These are phyloP conservation scores for Gracilinanus agilis DNA, from an alignment of 2,113 vertebrate species.

Conservation along the genomic window DNA sequence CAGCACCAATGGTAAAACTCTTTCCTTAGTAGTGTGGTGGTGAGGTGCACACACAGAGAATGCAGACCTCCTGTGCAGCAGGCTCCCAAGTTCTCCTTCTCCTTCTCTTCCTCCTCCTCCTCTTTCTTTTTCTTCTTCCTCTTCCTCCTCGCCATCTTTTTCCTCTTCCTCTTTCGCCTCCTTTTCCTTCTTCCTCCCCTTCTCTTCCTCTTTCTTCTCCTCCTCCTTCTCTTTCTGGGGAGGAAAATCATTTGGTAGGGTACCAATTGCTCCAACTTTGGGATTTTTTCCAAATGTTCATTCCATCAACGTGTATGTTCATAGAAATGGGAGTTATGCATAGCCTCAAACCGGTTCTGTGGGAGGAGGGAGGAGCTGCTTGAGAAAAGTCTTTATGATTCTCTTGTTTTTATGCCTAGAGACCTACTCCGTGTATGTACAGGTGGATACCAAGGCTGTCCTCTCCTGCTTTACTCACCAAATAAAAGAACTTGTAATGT, in stretches of 20 bases:
- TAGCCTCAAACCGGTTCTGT: neutral
- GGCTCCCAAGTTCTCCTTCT: neutral
- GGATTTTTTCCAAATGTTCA: neutral
- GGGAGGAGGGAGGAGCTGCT: neutral
- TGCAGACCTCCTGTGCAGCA: neutral
- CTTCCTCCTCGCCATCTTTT: no score
- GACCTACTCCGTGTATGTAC: rapidly evolving
- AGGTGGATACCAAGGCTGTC: neutral
- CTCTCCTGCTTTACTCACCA: rapidly evolving
- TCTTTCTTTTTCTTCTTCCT: neutral
- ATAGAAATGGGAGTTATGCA: neutral
- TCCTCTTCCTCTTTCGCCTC: no score
- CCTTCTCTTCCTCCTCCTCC: neutral
- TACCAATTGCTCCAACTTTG: neutral
- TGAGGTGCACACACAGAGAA: neutral
- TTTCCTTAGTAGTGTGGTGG: neutral
- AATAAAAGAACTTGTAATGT: rapidly evolving
- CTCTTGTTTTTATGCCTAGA: constrained; percentile 53
- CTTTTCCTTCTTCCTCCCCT: no score
- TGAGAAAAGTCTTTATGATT: neutral
- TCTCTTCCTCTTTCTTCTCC: no score
- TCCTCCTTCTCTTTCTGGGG: neutral
- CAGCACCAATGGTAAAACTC: neutral
- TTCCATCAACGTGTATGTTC: neutral
- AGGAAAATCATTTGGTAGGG: neutral